Conservation (phyloP, 2,888 invertebrate genomes). For the Coronaproctus castanopsis region DNA sequence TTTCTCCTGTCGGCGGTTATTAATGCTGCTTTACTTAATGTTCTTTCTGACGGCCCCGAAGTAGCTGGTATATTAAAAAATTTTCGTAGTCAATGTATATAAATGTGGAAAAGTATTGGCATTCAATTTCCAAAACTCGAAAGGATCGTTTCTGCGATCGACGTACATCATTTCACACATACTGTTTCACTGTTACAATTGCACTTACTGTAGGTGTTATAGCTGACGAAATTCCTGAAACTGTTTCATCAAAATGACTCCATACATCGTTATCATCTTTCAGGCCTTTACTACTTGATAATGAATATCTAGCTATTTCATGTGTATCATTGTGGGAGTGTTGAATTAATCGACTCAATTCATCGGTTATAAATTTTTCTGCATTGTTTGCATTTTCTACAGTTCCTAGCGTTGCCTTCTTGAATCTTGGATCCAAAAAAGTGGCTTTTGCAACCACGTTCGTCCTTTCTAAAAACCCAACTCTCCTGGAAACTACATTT, state of each 20-base stretch:
- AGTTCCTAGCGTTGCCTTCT: background rate
- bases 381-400: background rate
- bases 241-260: background rate
- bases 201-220: background rate
- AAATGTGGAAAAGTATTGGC: background rate
- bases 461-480: background rate
- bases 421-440: background rate
- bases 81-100: background rate
- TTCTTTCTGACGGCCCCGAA: background rate
- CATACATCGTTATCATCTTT: background rate
- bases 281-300: background rate
- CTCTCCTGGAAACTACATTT: background rate
- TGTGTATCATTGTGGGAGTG: background rate
- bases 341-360: background rate
- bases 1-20: background rate
- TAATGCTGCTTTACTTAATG: background rate
- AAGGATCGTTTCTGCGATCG: background rate
- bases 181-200: background rate
- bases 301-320: background rate
- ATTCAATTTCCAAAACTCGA: background rate
- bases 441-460: no score
- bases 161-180: background rate
- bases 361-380: background rate
- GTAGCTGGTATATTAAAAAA: background rate
- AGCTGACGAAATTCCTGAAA: background rate